Evolutionary conservation across 1,140 invertebrate genomes (phyloP).

Genomic region (Megalopta genalis): DNA sequence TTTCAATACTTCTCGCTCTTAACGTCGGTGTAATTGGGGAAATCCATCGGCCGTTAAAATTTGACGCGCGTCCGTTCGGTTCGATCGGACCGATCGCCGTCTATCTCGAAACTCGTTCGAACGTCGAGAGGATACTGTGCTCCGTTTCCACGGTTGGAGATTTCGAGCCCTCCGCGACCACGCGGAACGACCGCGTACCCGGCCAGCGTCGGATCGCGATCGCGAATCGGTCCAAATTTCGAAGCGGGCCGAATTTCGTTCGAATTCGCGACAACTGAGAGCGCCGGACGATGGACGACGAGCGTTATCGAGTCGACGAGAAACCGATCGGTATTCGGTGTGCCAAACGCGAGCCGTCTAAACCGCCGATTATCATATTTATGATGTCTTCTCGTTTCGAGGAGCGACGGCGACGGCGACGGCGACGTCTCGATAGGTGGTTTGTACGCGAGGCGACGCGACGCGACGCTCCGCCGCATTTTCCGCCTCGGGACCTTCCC

Average conservation of each 20-base stretch:
- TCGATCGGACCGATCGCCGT: too few relatives aligned
- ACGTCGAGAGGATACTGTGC: too few relatives aligned
- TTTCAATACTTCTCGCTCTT: too few relatives aligned
- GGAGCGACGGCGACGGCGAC: neutral
- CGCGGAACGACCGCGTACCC: too few relatives aligned
- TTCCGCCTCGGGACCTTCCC: conserved; percentile 22
- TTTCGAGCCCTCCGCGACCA: too few relatives aligned
- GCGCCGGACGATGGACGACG: neutral
- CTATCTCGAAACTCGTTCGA: too few relatives aligned
- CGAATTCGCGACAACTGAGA: neutral
- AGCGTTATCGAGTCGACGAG: neutral
- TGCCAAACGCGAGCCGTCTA: conserved; percentile 40
- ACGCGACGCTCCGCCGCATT: conserved; percentile 8
- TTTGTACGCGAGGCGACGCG: neutral
- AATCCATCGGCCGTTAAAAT: too few relatives aligned
- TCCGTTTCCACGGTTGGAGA: too few relatives aligned
- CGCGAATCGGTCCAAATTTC: neutral
- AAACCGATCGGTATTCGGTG: conserved; percentile 36
- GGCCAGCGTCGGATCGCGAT: conserved; percentile 16
- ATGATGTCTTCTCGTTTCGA: conserved; percentile 39
- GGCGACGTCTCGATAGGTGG: neutral
- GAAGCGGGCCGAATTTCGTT: conserved; percentile 1
- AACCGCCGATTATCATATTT: conserved; percentile 49
- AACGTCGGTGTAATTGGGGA: too few relatives aligned
- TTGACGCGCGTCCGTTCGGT: too few relatives aligned